Evolutionary conservation across 2,888 invertebrate species (phyloP), one percentile per base, ranked within the genome.

Genomic region (Oscheius sp.): DNA sequence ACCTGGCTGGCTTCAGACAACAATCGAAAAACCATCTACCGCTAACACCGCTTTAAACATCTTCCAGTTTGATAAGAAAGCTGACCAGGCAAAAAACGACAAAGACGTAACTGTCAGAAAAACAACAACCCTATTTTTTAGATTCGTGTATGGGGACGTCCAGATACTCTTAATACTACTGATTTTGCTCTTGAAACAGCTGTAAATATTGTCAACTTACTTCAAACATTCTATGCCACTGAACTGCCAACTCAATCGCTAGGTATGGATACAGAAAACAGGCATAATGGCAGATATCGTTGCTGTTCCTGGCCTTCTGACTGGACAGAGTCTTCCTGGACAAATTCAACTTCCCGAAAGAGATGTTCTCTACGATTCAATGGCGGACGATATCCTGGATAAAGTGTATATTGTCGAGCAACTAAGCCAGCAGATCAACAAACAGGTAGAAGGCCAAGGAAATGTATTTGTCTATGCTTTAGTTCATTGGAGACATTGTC

Each of bases 1-100:
- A 1, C 92, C 91, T 89, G 88, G 91, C 0, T 92, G 91, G 67
- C 32, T 41, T 33, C 32, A 41, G 89, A 92, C 93, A 82, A 88
- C 89, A 1, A 85, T 80, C 70, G 79, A 86, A 38, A 72, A 75
- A 30, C 86, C 86, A 22, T 86, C 87, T 1, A 81, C 81, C 3
- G 86, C 94, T 94, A 93, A 91, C 93, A 67, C 93, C 94, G 92
- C 94, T 0, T 90, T 94, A 77, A 91, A 93, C 0, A 92, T 94
- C 1, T 93, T 93, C 85, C 92, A 94, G 74, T 92, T 91, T 87
- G 91, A 72, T 85, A 90, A 89, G 26, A 41, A 41, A 24, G 17
- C 28, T 2, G 28, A 22, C 3, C 17, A 41, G n/a, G 44, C 59
- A 12, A 44, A 59, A 17, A 59, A 44, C 28, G 44, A 41, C 9